phyloP scores from a whole-genome alignment of 2,797 vertebrate genomes.

The Acridotheres tristis region DNA sequence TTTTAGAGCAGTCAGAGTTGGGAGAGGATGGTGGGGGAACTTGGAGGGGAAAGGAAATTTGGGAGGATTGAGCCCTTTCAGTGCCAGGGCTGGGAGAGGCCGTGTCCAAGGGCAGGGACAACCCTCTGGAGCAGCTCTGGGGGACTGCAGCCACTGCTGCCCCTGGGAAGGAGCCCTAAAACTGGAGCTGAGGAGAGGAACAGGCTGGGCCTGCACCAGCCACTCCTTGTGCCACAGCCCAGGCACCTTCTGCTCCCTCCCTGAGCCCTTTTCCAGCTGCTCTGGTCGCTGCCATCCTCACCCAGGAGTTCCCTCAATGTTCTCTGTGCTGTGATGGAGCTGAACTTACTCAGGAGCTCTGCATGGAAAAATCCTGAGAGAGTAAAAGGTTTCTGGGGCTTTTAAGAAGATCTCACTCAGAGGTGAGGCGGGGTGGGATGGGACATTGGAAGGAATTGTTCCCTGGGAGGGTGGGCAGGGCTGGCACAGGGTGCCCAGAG shows the following conservation, averaged over 20 bases:
- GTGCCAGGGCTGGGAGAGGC: neutral
- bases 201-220: neutral
- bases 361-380: neutral
- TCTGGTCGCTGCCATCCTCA: neutral
- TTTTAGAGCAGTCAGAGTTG: constrained; percentile 60
- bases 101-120: neutral
- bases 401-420: neutral
- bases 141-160: neutral
- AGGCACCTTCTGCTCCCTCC: neutral
- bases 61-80: neutral
- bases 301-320: neutral
- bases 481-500: neutral
- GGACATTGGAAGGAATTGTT: neutral
- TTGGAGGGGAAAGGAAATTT: neutral
- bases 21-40: neutral
- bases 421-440: neutral
- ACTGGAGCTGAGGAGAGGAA: neutral
- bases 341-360: neutral
- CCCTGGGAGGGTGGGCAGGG: neutral
- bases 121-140: neutral
- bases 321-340: neutral
- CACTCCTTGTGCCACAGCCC: neutral
- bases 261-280: neutral
- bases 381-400: neutral
- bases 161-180: neutral